phyloP scores from a whole-genome alignment of 2,888 invertebrate species.

The Listrodromus nycthemerus region DNA sequence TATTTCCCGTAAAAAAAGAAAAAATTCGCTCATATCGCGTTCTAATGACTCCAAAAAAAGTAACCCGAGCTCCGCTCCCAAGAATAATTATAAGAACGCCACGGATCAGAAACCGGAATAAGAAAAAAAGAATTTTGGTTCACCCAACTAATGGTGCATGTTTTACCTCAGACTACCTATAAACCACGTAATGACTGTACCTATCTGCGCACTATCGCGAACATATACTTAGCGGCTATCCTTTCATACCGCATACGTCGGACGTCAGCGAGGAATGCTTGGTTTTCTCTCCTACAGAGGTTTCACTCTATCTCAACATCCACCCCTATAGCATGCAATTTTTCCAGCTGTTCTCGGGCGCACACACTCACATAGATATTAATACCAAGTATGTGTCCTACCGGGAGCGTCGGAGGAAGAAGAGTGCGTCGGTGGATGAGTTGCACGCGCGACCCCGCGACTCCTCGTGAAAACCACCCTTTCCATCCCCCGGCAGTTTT shows the following conservation, averaged over 20 bases:
- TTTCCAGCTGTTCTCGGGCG: neutral
- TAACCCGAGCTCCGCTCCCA: neutral
- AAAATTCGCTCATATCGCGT: neutral
- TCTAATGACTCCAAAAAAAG: conserved; percentile 35
- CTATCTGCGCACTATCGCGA: neutral
- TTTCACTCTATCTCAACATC: conserved; percentile 5
- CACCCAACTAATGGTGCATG: conserved; percentile 25
- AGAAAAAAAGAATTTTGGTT: neutral
- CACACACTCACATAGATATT: neutral
- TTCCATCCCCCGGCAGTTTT: neutral
- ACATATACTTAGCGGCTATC: neutral
- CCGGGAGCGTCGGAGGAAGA: neutral
- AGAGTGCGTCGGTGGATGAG: conserved; percentile 6
- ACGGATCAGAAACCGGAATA: neutral
- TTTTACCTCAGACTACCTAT: conserved; percentile 6
- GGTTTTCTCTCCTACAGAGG: conserved; percentile 4
- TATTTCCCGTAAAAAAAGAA: neutral
- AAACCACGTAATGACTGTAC: conserved; percentile 9
- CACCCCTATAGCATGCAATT: conserved; percentile 14
- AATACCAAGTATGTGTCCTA: neutral
- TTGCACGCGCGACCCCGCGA: conserved; percentile 22
- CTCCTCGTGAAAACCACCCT: neutral
- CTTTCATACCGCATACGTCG: conserved; percentile 29
- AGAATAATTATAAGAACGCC: conserved; percentile 45
- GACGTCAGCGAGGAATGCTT: conserved; percentile 24